A percentile compares a stretch with the other conserved stretches of the same genome.
phyloP scores from a whole-genome alignment of 2,888 invertebrate genomes.

The Eupithecia pulchellata region DNA sequence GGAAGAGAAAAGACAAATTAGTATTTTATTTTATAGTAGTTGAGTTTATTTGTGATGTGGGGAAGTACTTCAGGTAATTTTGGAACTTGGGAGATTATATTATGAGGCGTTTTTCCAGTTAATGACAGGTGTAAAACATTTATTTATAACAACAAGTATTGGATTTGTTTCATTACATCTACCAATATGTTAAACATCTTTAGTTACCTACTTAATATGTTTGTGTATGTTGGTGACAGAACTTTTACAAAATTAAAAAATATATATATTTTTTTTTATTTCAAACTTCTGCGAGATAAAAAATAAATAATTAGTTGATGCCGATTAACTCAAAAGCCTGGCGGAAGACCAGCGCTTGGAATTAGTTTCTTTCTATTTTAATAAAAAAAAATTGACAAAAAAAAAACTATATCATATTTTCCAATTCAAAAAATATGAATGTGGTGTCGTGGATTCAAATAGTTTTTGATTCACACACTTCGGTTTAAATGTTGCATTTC shows the following conservation, averaged over 20 bases:
- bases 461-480: background rate
- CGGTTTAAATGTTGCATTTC: too few species aligned
- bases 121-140: background rate
- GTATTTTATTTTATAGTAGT: slow-evolving; percentile 49
- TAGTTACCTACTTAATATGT: too few species aligned
- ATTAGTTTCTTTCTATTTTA: too few species aligned
- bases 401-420: background rate
- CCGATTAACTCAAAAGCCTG: too few species aligned
- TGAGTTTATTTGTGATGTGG: slow-evolving; percentile 43
- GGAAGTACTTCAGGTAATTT: slow-evolving; percentile 18
- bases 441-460: background rate
- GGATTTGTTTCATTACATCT: background rate
- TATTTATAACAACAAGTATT: background rate
- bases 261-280: too few species aligned
- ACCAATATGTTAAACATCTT: too few species aligned
- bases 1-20: slow-evolving; percentile 68
- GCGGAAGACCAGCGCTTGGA: too few species aligned
- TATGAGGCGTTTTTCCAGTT: slow-evolving; percentile 35
- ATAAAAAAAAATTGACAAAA: background rate
- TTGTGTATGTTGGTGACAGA: too few species aligned
- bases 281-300: too few species aligned
- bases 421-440: background rate
- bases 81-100: slow-evolving; percentile 8
- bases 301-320: too few species aligned
- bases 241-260: too few species aligned